Conservation (phyloP, 1,140 invertebrate genomes). For the Theocolax elegans region DNA sequence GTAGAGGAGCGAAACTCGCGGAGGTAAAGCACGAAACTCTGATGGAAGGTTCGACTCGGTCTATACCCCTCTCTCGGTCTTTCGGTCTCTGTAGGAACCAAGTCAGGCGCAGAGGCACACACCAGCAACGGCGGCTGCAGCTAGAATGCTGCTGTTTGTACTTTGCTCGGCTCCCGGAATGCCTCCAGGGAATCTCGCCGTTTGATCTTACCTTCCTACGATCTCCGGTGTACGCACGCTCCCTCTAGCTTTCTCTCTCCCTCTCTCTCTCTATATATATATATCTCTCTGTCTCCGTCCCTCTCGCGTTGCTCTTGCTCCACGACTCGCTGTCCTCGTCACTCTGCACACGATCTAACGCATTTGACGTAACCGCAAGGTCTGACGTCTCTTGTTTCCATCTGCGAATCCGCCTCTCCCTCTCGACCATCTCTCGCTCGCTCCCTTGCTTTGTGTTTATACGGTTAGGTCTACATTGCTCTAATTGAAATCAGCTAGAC, state of each 20-base stretch:
- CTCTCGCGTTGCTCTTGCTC: neutral
- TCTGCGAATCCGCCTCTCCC: neutral
- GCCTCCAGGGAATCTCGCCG: constrained; percentile 31
- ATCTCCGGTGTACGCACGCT: neutral
- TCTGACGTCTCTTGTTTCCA: constrained; percentile 14
- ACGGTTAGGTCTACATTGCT: neutral
- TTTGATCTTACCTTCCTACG: constrained; percentile 35
- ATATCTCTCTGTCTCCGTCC: neutral
- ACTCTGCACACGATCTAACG: neutral
- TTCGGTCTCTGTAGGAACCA: neutral
- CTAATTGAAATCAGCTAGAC: constrained; percentile 15
- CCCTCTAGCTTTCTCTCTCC: neutral
- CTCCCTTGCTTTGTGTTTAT: constrained; percentile 3
- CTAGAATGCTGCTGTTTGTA: constrained; percentile 22
- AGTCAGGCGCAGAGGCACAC: neutral
- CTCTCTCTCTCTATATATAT: too few species aligned
- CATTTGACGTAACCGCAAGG: constrained; percentile 18
- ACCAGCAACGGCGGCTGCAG: neutral
- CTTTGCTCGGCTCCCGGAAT: constrained; percentile 16
- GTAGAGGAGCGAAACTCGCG: too few species aligned
- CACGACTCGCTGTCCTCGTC: neutral
- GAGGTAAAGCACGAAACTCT: neutral
- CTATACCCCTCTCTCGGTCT: neutral
- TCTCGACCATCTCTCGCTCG: neutral
- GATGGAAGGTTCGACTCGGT: neutral